Evolutionary conservation across 2,797 vertebrate species (phyloP), one percentile per base, ranked within the genome.

Genomic region (Halcyon smyrnensis): DNA sequence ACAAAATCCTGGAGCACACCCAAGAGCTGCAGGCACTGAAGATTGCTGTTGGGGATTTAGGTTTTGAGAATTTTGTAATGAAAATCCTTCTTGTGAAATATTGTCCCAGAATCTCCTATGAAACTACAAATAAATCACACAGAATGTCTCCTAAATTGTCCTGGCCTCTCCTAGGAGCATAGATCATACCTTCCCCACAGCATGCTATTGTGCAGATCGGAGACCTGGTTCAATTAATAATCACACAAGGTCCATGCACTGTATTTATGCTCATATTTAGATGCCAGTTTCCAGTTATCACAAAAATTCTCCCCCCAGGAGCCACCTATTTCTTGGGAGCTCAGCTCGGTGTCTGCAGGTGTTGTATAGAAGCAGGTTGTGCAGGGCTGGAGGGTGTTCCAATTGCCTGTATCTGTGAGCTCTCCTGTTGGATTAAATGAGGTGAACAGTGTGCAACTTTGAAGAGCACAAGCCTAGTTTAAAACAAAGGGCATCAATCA

Each of bases 71-170:
- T 81, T 95, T 84, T 87, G 63, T 94, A 93, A 95, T 88, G 83
- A 94, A 93, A 96, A 95, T 60, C 28, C 64, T 94, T 63, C 83
- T 76, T 45, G 53, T 88, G 77, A 96, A 94, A 95, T 95, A 95
- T 43, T 79, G 73, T 79, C 3, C 12, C 15, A 16, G 60, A 91
- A 88, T 93, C 74, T 89, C 74, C 87, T 76, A 84, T 84, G 87
- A 94, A 96, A 84, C 76, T 60, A 45, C 0, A 2, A 88, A 90
- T 95, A 94, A 96, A 96, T 95, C 95, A 93, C 69, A 78, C 13
- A 48, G 85, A 88, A 67, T 70, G 51, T 80, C 86, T 79, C 83
- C 85, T 56, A 46, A 92, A 95, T 92, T 82, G 88, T 67, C 77
- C 56, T 64, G 81, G 94, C n/a, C 67, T 94, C 83, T 89, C 63